Evolutionary conservation across 2,797 vertebrate species (phyloP), one percentile per base, ranked within the genome.

Genomic region (Aphelocoma californica): DNA sequence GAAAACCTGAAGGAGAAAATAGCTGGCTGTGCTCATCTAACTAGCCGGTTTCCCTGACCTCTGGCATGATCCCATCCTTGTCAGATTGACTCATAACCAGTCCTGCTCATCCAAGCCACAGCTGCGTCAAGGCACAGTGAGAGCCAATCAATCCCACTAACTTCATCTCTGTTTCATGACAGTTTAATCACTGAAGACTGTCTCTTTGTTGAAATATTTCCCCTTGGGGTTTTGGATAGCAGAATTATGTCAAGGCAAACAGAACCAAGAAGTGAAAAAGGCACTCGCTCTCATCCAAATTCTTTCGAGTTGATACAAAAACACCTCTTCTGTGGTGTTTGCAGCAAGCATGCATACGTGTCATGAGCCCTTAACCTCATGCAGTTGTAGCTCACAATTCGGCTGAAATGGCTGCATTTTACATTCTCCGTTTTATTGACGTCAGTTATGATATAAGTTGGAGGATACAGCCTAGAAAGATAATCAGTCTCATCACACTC

Each of bases 1-100:
- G 11, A 81, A 92, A 81, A 75, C 21, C 38, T 64, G 60, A 66
- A 70, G 20, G 47, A 86, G 29, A 73, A 90, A 88, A 64, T 24
- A 86, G 5, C 29, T 4, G 4, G 34, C 66, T 65, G 15, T 75
- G 9, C 34, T 81, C 7, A 64, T 92, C 66, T 73, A 72, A 54
- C n/a, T 54, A 50, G 44, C 60, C 84, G 45, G 21, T 60, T 91
- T 14, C n/a, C 18, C 70, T 66, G 77, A 85, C 82, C 77, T 88
- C 91, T 92, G 80, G 86, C 73, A 60, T 53, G 54, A 88, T 83
- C 80, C 54, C 77, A 66, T 88, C 51, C 34, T 70, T 62, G 45
- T 48, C 48, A 84, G 80, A 72, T 73, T 92, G 95, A 94, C 91
- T 96, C 89, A 88, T 88, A 91, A 91, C 92, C 80, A 91, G 80